A percentile compares a stretch with the other conserved stretches of the same genome.
These are phyloP conservation scores for Drosophila subquinaria DNA, from an alignment of 2,888 invertebrate species.

Conservation along the genomic window DNA sequence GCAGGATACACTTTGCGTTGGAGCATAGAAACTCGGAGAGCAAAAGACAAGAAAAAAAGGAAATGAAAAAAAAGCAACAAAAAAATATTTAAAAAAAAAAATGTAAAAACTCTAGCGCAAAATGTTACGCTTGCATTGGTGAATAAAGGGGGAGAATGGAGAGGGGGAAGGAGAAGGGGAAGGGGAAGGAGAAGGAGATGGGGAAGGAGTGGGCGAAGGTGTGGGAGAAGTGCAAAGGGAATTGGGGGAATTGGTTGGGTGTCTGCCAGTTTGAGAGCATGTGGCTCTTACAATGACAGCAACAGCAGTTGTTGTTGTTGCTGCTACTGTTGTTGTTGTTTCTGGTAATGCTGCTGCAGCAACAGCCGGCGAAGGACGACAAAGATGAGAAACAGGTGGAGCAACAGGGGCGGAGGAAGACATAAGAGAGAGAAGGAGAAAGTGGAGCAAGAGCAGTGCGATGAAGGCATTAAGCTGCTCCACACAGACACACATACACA, in stretches of 20 bases:
- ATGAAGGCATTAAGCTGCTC: constrained; percentile 80
- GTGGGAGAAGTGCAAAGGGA: constrained; percentile 8
- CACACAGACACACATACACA: constrained; percentile 34
- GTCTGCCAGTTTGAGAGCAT: constrained; percentile 52
- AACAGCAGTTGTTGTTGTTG: constrained; percentile 45
- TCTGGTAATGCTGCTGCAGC: constrained; percentile 55
- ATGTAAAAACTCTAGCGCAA: constrained; percentile 65
- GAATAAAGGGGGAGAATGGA: neutral
- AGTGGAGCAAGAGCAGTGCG: constrained; percentile 45
- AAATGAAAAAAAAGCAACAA: constrained; percentile 37
- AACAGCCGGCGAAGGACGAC: constrained; percentile 69
- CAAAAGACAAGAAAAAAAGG: constrained; percentile 52
- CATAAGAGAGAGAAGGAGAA: neutral
- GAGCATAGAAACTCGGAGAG: constrained; percentile 44
- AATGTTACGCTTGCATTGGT: constrained; percentile 79
- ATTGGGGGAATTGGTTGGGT: constrained; percentile 47
- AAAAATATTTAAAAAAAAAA: neutral
- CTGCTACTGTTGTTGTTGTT: constrained; percentile 32
- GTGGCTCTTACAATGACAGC: constrained; percentile 76
- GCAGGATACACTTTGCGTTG: constrained; percentile 18
- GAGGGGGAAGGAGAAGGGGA: neutral
- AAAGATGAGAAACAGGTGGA: constrained; percentile 29
- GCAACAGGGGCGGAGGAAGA: constrained; percentile 17
- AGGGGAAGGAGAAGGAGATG: neutral
- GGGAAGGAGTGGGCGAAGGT: constrained; percentile 2